Base-by-base conservation (phyloP, 2,888 invertebrate genomes). In the Epirrhoe tristata region DNA sequence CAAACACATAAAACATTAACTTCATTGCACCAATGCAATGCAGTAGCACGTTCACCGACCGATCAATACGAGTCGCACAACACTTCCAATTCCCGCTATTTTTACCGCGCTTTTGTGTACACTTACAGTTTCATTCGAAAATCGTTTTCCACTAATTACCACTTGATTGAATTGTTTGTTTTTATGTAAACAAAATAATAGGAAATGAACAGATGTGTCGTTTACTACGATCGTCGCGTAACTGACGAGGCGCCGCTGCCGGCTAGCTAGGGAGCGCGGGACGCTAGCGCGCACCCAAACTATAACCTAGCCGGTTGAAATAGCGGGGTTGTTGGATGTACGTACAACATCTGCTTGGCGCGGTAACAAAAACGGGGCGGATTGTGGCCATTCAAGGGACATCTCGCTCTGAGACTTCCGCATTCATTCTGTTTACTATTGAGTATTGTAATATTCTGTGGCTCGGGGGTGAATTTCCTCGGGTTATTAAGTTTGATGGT, bases 271-370 rank as follows among this genome's bases (percentile, higher is more conserved):
- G 83, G 84, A 82, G 79, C 74, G 75, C 77, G 77, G 86, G 86
- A 85, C 85, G 86, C 85, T 82, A 84, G 82, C 83, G 87, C 82
- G 85, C 87, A 86, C 84, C 85, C 81, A 86, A 89, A 89, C 88
- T 91, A 90, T 91, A 91, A 90, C 87, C 89, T 89, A 89, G 87
- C 88, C 81, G 78, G 88, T 87, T 88, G 77, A 79, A 86, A 84
- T 87, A 86, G 87, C 84, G 84, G 89, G 90, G 89, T 85, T 81
- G 78, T 73, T 80, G 78, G 82, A 81, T 79, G 78, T 75, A 69
- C 67, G 78, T 75, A 69, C 67, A 69, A 69, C 74, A 73, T 73
- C 73, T 74, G 80, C 81, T 82, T 77, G 77, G 80, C 82, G 81
- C 83, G 83, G 77, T 78, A 73, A 81, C 77, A 80, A 76, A 76